Evolutionary conservation across 2,113 vertebrate genomes (phyloP), one percentile per base, ranked within the genome.

Genomic region (Malurus alboscapulatus): DNA sequence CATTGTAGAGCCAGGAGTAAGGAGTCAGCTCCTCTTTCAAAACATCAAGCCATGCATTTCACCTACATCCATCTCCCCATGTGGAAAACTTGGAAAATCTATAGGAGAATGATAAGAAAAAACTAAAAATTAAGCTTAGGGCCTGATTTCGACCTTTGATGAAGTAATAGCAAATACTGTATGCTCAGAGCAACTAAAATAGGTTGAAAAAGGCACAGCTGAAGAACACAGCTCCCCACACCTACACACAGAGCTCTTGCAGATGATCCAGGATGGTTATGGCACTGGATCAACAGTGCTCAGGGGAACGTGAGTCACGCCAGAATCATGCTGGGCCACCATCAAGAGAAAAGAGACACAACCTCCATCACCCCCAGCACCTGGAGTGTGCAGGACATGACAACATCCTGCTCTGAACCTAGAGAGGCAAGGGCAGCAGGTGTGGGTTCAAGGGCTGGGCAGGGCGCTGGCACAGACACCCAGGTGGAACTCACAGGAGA

Each of bases 301-400:
- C 19, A 12, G 36, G 47, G 44, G 30, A 62, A 48, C 13, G n/a
- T 50, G 77, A 62, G 24, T 75, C 86, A 84, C 66, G 48, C 53
- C 61, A 75, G 40, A 92, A 63, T 53, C 30, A 8, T 53, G 34
- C 10, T 51, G 71, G 78, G 57, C 68, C 53, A 20, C 48, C 69
- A 89, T 69, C 69, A 51, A 22, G 45, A 53, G 62, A 66, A 81
- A 90, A 74, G 25, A 67, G 62, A 36, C 42, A 69, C n/a, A 54
- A 57, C 7, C 15, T 57, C 29, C 73, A 36, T 20, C 59, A 42
- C 0, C 2, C 36, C 36, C 3, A 0, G 42, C 67, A 62, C 20
- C 27, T 13, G 32, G n/a, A 48, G 30, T 0, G 0, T 45, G n/a
- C 27, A 18, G 47, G 25, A 66, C 36, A n/a, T 5, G 24, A n/a